Base-by-base conservation (phyloP, 2,888 invertebrate genomes). In the Rhamnusium bicolor region DNA sequence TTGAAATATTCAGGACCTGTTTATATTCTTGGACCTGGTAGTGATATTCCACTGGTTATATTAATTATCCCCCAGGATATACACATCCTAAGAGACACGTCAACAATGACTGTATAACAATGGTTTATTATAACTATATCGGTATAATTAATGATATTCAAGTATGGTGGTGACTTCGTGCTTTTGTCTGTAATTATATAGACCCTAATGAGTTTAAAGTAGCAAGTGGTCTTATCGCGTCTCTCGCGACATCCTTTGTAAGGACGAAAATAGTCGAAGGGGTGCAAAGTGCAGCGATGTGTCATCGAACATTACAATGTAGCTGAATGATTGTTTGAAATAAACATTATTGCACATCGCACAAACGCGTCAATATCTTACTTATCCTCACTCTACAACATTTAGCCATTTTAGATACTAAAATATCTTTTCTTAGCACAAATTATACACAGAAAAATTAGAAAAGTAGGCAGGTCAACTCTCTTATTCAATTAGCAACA, bases 121-220 rank as follows among this genome's bases (percentile, higher is more conserved):
- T 86, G 86, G 84, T 85, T 86, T 86, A 86, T 86, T 86, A 86
- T 86, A 85, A 85, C 85, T 85, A 84, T 85, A 85, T 85, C 85
- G 84, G 81, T 78, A 80, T 87, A 86, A 87, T 87, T 87, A 87
- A 87, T 87, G 87, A 86, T 83, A 79, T 80, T 81, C 82, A 83
- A 85, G 86, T 84, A 82, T 86, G 85, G 84, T 84, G 86, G 85
- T 87, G 86, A 87, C 85, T 85, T 82, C 82, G 81, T 75, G 83
- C 84, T 82, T 85, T 86, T 86, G 85, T 86, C 84, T 84, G 85
- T 84, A 84, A 85, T 86, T 84, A 85, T 82, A 84, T 80, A 80
- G 78, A 78, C 80, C 82, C 84, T 85, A 85, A 85, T 86, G 86
- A 85, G 86, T 86, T 85, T 84, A 82, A 85, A 85, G 86, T 85